Conservation (phyloP, 2,113 vertebrate genomes). For the Bufo gargarizans region DNA sequence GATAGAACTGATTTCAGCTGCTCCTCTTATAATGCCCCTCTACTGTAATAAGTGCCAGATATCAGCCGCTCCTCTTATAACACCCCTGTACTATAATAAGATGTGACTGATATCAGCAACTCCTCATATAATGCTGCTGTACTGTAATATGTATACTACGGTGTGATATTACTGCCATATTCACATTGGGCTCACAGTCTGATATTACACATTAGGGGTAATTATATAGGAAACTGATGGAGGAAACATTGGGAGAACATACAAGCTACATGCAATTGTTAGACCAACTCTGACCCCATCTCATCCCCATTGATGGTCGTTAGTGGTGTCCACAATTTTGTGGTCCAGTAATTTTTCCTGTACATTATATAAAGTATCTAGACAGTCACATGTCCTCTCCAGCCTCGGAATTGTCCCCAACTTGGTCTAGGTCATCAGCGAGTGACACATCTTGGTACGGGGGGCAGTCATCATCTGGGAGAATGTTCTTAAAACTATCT, state of each 20-base stretch:
- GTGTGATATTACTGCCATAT: background rate
- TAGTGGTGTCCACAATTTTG: background rate
- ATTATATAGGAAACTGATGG: too few relatives aligned
- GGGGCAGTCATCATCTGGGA: slow-evolving; percentile 44
- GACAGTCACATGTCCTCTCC: slow-evolving; percentile 21
- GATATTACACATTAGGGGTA: too few relatives aligned
- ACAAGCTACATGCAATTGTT: background rate
- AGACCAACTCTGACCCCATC: background rate
- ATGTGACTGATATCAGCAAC: too few relatives aligned
- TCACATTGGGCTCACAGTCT: background rate
- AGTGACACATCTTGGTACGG: background rate
- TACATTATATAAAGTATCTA: background rate
- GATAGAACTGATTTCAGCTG: too few relatives aligned
- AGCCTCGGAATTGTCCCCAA: background rate
- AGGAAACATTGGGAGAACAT: background rate
- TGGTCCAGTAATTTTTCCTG: background rate
- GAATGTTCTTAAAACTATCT: background rate
- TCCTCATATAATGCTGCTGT: too few relatives aligned
- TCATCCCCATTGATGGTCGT: background rate
- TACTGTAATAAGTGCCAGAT: too few relatives aligned
- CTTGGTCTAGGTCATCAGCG: background rate
- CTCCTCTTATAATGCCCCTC: too few relatives aligned
- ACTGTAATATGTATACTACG: background rate
- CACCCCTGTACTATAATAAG: background rate
- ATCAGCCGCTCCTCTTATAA: background rate